Evolutionary conservation across 2,113 vertebrate genomes (phyloP).

Genomic region (Trematomus loennbergii): DNA sequence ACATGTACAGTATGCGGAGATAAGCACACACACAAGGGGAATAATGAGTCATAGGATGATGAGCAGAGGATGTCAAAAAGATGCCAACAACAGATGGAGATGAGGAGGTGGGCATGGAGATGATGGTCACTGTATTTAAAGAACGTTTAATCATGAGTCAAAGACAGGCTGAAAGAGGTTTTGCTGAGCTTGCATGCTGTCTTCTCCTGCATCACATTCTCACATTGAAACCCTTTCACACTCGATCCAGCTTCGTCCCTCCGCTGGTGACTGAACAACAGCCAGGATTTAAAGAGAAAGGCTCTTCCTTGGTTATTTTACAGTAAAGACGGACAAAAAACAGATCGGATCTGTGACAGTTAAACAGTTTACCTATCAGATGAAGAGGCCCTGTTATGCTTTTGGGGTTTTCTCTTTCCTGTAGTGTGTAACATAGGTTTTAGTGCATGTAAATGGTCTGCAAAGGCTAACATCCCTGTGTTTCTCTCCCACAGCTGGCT

Average conservation of each 20-base stretch:
- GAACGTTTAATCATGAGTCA: neutral
- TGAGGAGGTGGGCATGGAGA: conserved; percentile 19
- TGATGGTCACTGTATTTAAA: conserved; percentile 32
- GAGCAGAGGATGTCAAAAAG: conserved; percentile 42
- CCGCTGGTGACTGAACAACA: neutral
- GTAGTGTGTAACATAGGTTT: no score
- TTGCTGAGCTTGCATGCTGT: conserved; percentile 38
- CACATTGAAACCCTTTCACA: conserved; percentile 20
- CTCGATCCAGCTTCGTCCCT: neutral
- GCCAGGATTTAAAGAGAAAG: neutral
- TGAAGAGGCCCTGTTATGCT: neutral
- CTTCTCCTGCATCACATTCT: conserved; percentile 10
- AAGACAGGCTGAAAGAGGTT: neutral
- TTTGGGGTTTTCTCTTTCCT: no score
- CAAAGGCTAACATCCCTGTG: no score
- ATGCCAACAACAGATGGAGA: conserved; percentile 45
- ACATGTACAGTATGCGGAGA: conserved; percentile 6
- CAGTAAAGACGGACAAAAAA: neutral
- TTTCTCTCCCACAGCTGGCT: neutral
- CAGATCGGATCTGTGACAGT: neutral
- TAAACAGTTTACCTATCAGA: neutral
- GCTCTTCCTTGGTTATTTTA: neutral
- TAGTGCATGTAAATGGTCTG: no score
- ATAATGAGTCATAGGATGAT: conserved; percentile 59
- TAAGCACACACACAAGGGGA: conserved; percentile 11